Base-by-base conservation (phyloP, 2,888 invertebrate genomes). In the Xylocampa areola region DNA sequence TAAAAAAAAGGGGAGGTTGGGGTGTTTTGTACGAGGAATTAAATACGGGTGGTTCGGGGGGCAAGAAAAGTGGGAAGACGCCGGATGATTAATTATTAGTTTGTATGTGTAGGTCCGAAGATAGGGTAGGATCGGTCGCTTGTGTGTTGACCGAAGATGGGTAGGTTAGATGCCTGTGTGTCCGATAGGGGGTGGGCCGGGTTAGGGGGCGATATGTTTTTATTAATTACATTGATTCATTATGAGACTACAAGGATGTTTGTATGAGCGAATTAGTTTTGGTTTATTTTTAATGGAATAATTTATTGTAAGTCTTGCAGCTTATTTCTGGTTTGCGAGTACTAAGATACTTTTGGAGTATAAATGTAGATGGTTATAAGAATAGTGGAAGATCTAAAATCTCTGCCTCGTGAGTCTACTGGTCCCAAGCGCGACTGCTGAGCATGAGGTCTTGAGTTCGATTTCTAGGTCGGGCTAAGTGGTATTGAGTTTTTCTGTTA, bases 11-110 rank as follows among this genome's bases (percentile, higher is more conserved):
- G 82, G 88, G 84, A 84, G 82, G 82, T 53, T 49, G 66, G 72
- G 76, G 68, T 65, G 76, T 81, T 85, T 84, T 87, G 87, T 85
- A 86, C 84, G 81, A 89, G 91, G 91, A 92, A 92, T 92, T 92
- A 92, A 91, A 91, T 87, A 88, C 83, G 88, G 84, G 78, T 74
- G 80, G 73, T 73, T 72, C 73, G 65, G 77, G 76, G 73, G 75
- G 79, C 73, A 79, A 76, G 69, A 76, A 71, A 71, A 74, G 87
- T 77, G 78, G 81, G 84, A 91, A 91, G 91, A 91, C 81, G 89
- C 82, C 81, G 86, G 92, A 92, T 94, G 93, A 94, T 92, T 94
- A 94, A 93, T 94, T 94, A 92, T 93, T 91, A 91, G 92, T 92
- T 91, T 91, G 91, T 93, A 88, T 92, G 92, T 92, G 91, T 91